phyloP scores from a whole-genome alignment of 2,113 vertebrate genomes.

The Nibea coibor region DNA sequence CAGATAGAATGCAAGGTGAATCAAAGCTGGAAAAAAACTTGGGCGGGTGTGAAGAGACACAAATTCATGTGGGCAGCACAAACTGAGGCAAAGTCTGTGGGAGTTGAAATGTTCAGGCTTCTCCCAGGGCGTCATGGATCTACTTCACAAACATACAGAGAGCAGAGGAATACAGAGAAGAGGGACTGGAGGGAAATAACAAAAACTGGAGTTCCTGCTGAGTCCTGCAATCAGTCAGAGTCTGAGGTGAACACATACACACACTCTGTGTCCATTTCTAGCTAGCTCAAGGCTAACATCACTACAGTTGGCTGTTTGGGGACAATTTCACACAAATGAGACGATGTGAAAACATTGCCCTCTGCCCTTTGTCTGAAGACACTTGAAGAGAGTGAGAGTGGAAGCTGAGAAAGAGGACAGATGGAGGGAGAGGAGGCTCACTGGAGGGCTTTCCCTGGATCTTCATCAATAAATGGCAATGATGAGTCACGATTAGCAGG shows the following conservation, averaged over 20 bases:
- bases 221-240: neutral
- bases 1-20: neutral
- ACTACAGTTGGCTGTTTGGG: neutral
- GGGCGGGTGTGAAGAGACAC: neutral
- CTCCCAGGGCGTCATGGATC: neutral
- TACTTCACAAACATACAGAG: neutral
- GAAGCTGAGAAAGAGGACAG: neutral
- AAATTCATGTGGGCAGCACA: neutral
- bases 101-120: neutral
- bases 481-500: constrained; percentile 27
- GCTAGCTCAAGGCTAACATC: constrained; percentile 2
- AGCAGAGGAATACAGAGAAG: neutral
- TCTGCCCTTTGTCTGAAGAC: constrained; percentile 4
- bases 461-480: constrained; percentile 16
- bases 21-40: neutral
- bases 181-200: neutral
- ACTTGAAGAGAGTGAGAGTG: neutral
- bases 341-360: neutral
- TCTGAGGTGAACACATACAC: neutral
- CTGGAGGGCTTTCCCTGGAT: constrained; percentile 17
- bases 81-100: neutral
- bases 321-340: neutral
- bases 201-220: neutral
- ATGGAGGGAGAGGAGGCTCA: neutral
- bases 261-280: neutral